Evolutionary conservation across 2,797 vertebrate genomes (phyloP).

Genomic region (Iguana delicatissima): DNA sequence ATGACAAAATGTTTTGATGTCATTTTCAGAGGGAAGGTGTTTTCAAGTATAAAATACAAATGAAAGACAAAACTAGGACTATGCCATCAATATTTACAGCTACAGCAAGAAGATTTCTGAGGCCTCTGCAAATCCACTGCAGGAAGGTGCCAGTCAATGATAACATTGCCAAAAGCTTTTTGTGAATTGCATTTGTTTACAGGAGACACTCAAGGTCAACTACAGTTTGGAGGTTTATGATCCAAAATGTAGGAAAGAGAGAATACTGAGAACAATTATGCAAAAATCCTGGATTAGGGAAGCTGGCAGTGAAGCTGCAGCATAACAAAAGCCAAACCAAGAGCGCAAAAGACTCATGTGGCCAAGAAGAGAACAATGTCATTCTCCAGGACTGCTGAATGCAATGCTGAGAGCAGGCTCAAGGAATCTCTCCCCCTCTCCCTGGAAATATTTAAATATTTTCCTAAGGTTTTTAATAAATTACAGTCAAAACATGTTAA

Average conservation of each 20-base stretch:
- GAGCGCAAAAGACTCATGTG: neutral
- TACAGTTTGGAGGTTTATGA: neutral
- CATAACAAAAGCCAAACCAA: neutral
- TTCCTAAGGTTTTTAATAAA: neutral
- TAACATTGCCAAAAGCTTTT: neutral
- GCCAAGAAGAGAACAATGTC: neutral
- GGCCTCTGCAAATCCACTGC: neutral
- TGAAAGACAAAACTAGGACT: neutral
- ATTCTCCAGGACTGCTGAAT: neutral
- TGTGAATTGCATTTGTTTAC: slow-evolving; percentile 7
- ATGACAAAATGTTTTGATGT: neutral
- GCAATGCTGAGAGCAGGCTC: neutral
- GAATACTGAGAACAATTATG: neutral
- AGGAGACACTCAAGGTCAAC: neutral
- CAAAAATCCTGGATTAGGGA: neutral
- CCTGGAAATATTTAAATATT: neutral
- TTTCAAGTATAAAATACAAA: neutral
- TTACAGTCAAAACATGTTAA: neutral
- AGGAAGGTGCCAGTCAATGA: neutral
- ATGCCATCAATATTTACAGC: too few species aligned
- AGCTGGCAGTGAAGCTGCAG: neutral
- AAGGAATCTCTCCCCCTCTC: neutral
- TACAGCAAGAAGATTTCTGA: neutral
- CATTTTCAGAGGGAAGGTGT: neutral
- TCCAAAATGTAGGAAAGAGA: neutral